Percentiles rank a stretch among this genome's conserved stretches.
Conservation (phyloP, 2,797 vertebrate genomes). For the Spheniscus humboldti region DNA sequence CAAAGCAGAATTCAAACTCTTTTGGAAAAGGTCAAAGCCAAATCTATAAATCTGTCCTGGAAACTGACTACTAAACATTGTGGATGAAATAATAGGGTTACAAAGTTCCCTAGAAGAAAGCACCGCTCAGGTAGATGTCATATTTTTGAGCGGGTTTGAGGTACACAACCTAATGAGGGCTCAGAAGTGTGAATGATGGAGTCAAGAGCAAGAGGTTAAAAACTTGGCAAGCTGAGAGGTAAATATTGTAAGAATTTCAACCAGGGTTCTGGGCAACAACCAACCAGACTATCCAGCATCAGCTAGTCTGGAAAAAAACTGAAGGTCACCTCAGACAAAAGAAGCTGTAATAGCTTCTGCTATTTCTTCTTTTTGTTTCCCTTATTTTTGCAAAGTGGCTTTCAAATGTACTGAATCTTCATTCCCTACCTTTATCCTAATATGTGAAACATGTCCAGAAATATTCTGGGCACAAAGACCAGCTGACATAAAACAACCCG, state of each 20-base stretch:
- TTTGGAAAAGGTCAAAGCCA: background rate
- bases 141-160: background rate
- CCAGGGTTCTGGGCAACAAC: background rate
- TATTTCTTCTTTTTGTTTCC: background rate
- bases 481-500: background rate
- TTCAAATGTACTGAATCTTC: background rate
- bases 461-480: background rate
- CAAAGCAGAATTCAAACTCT: background rate
- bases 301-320: background rate
- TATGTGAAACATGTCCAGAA: background rate
- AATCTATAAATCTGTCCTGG: background rate
- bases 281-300: background rate
- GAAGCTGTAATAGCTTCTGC: background rate
- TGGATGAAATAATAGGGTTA: background rate
- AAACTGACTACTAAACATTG: background rate
- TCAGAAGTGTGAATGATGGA: background rate
- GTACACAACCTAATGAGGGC: background rate
- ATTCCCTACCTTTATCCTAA: background rate
- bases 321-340: background rate
- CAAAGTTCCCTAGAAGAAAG: background rate
- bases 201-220: background rate
- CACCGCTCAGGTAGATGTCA: fast-evolving
- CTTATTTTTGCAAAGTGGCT: background rate
- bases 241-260: background rate
- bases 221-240: background rate